Evolutionary conservation across 2,113 vertebrate genomes (phyloP).

Genomic region (Sciurus niger): DNA sequence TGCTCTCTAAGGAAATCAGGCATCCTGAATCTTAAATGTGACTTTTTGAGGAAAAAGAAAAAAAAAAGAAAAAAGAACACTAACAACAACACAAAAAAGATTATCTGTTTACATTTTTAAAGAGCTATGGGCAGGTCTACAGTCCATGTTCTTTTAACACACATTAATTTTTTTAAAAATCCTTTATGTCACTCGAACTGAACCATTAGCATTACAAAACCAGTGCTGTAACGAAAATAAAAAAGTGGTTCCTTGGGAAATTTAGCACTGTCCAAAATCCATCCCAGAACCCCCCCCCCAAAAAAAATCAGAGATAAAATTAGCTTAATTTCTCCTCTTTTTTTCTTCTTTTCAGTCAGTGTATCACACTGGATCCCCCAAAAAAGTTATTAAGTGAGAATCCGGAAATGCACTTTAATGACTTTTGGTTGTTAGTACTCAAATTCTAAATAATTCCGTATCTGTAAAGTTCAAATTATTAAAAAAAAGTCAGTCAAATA

Average conservation of each 20-base stretch:
- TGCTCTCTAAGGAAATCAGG: not conserved
- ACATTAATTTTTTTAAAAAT: not conserved
- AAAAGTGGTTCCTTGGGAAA: not conserved
- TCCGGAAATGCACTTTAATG: not conserved
- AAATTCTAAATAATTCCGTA: not conserved
- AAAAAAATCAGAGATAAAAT: conserved; percentile 52
- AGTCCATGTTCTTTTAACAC: conserved; percentile 28
- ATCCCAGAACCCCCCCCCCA: not conserved
- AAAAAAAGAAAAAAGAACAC: not conserved
- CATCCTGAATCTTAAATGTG: not conserved
- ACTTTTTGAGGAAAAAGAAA: conserved; percentile 51
- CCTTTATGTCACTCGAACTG: conserved; percentile 29
- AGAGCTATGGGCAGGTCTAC: not conserved
- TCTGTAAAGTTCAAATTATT: conserved; percentile 3
- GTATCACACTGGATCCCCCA: not conserved
- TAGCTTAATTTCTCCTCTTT: not conserved
- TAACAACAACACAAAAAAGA: conserved; percentile 20
- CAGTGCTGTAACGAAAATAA: not conserved
- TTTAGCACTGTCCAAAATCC: not conserved
- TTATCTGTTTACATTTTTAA: conserved; percentile 62
- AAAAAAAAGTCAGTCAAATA: not conserved
- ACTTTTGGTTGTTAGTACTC: not conserved
- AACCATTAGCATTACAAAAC: not conserved
- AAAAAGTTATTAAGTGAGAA: not conserved
- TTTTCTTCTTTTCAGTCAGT: not conserved